A percentile compares a stretch with the other conserved stretches of the same genome.
These are phyloP conservation scores for Mactromeris polynyma DNA, from an alignment of 2,888 invertebrate genomes.

Conservation along the genomic window DNA sequence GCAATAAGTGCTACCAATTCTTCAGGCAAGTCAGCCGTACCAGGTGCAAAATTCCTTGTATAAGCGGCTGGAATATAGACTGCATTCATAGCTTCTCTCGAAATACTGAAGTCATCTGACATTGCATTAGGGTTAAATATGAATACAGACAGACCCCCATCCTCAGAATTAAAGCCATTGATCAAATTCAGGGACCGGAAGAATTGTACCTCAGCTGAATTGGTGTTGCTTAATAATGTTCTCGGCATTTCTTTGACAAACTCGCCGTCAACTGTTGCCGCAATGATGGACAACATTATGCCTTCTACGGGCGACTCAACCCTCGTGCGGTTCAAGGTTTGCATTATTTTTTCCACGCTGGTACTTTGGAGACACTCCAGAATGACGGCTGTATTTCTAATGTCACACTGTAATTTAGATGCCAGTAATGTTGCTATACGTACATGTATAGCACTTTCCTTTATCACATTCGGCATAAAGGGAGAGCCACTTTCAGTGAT, in stretches of 20 bases:
- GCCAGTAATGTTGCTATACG: neutral
- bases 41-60: neutral
- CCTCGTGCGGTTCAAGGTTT: too few relatives aligned
- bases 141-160: slow-evolving; percentile 11
- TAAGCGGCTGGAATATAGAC: neutral
- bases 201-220: slow-evolving; percentile 96
- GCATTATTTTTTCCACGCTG: too few relatives aligned
- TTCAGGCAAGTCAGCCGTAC: neutral
- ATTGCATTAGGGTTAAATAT: neutral
- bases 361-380: slow-evolving; percentile 16
- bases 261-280: slow-evolving; percentile 94
- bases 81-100: neutral
- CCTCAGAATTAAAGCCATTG: slow-evolving; percentile 95
- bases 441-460: neutral
- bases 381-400: neutral
- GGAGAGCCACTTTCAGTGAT: slow-evolving; percentile 78
- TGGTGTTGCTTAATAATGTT: slow-evolving; percentile 92
- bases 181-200: slow-evolving; percentile 94
- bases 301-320: too few relatives aligned
- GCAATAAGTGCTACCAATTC: too few relatives aligned
- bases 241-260: slow-evolving; percentile 94
- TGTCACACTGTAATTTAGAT: slow-evolving; percentile 25
- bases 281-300: too few relatives aligned
- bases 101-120: neutral
- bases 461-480: neutral